Conservation (phyloP, 2,113 vertebrate genomes). For the Acanthisitta chloris region DNA sequence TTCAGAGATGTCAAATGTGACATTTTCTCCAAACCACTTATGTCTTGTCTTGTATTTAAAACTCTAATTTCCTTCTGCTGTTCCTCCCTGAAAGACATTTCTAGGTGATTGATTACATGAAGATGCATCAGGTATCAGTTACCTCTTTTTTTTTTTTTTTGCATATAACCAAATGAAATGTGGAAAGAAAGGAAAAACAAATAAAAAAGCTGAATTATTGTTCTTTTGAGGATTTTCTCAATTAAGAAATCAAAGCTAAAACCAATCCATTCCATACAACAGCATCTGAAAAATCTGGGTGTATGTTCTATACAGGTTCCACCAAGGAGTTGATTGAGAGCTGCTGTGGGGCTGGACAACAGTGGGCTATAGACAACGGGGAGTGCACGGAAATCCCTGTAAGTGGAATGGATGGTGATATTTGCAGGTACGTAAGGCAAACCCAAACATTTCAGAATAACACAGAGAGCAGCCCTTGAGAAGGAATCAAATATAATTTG, state of each 20-base stretch:
- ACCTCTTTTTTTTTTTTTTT: neutral
- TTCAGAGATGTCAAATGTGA: neutral
- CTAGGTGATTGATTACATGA: fast-evolving
- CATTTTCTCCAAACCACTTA: neutral
- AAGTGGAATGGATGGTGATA: constrained; percentile 60
- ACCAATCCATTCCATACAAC: neutral
- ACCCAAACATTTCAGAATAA: fast-evolving
- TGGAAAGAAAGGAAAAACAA: neutral
- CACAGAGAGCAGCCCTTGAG: neutral
- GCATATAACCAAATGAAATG: neutral
- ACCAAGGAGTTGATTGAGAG: constrained; percentile 83
- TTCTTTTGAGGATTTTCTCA: neutral
- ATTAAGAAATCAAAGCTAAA: neutral
- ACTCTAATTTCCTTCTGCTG: neutral
- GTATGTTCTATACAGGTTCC: constrained; percentile 70
- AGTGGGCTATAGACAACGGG: constrained; percentile 82
- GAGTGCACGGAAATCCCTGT: constrained; percentile 81
- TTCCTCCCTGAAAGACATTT: neutral
- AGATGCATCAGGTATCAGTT: neutral
- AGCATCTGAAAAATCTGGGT: neutral
- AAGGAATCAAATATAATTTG: neutral
- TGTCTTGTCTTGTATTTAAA: neutral
- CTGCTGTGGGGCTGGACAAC: constrained; percentile 87
- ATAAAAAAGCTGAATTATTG: neutral
- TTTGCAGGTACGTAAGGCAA: constrained; percentile 82